phyloP scores from a whole-genome alignment of 1,140 invertebrate species.

The Lepidostoma basale region DNA sequence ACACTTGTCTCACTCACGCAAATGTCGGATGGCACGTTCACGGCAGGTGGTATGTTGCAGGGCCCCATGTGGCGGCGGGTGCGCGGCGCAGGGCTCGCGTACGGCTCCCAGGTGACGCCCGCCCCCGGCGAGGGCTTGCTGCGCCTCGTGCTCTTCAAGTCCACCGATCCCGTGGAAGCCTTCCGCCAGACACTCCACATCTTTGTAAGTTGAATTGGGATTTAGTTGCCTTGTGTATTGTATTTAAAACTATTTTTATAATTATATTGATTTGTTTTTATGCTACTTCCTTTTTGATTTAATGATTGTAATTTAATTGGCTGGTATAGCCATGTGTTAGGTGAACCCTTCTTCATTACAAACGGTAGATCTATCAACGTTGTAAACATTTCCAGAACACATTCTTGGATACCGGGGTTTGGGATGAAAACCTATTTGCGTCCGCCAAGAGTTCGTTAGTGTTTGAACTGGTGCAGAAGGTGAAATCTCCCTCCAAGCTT shows the following conservation, averaged over 20 bases:
- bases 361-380: no score
- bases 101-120: constrained; percentile 71
- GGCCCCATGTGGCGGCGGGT: constrained; percentile 89
- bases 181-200: constrained; percentile 79
- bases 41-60: constrained; percentile 51
- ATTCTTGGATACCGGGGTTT: constrained; percentile 68
- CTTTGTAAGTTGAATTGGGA: constrained; percentile 71
- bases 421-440: constrained; percentile 77
- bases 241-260: no score
- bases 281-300: no score
- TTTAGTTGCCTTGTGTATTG: no score
- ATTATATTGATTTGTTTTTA: no score
- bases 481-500: constrained; percentile 77
- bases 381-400: constrained; percentile 62
- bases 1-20: background rate
- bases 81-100: constrained; percentile 83
- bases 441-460: constrained; percentile 84
- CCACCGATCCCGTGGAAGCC: constrained; percentile 76
- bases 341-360: no score
- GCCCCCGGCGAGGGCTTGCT: constrained; percentile 73
- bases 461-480: constrained; percentile 81
- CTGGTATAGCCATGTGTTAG: no score
- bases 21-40: background rate
- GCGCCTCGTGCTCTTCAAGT: constrained; percentile 73
- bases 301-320: no score